Conservation (phyloP, 2,113 vertebrate species). For the Macrotis lagotis region DNA sequence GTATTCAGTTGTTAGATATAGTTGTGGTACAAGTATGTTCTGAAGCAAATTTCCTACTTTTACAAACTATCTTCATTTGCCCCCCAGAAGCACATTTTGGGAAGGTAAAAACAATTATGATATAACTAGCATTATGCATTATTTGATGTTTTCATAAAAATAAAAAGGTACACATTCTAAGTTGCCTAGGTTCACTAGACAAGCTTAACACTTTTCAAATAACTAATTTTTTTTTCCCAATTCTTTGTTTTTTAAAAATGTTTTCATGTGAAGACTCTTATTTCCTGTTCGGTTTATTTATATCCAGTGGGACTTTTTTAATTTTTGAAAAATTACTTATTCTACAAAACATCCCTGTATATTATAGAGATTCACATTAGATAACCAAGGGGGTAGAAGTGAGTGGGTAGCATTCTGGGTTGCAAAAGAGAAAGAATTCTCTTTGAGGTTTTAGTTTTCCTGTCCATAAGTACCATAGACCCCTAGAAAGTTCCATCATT, state of each 20-base stretch:
- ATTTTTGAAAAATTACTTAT: conserved; percentile 51
- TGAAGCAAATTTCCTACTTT: conserved; percentile 46
- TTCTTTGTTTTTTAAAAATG: not conserved
- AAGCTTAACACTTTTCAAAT: conserved; percentile 57
- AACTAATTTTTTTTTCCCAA: conserved; percentile 56
- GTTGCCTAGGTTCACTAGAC: not conserved
- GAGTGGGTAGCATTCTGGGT: conserved; percentile 34
- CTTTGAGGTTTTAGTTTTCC: conserved; percentile 68
- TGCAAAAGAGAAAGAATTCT: conserved; percentile 57
- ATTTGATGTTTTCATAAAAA: conserved; percentile 69
- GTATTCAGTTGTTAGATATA: not conserved
- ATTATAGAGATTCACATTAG: conserved; percentile 69
- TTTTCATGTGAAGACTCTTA: conserved; percentile 64
- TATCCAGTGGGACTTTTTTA: conserved; percentile 57
- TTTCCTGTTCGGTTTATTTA: conserved; percentile 69
- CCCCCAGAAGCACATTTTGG: conserved; percentile 57
- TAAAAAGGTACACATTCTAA: not conserved
- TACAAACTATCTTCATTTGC: conserved; percentile 17
- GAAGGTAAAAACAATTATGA: conserved; percentile 52
- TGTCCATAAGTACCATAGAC: conserved; percentile 60
- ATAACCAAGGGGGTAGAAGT: conserved; percentile 5
- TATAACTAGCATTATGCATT: conserved; percentile 54
- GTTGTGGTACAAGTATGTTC: not conserved
- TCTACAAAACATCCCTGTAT: conserved; percentile 55
- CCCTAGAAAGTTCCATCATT: conserved; percentile 70